These are phyloP conservation scores for Hemithea aestivaria DNA, from an alignment of 2,888 invertebrate genomes.

Conservation along the genomic window DNA sequence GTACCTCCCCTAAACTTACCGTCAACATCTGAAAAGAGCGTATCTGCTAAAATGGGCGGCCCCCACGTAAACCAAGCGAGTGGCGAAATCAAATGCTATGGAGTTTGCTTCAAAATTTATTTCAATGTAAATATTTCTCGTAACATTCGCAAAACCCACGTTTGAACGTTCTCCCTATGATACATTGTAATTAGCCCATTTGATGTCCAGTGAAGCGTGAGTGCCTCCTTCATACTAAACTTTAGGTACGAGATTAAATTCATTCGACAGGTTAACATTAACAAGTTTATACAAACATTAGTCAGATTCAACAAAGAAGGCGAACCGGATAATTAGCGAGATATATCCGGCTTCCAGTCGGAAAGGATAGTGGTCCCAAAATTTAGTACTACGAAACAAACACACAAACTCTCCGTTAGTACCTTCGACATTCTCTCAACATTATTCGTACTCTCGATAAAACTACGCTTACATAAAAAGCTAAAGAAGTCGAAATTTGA, in stretches of 20 bases:
- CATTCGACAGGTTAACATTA: slow-evolving; percentile 26
- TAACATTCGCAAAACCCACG: slow-evolving; percentile 67
- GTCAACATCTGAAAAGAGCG: slow-evolving; percentile 79
- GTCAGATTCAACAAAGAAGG: slow-evolving; percentile 21
- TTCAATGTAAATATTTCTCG: slow-evolving; percentile 64
- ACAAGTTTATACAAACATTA: slow-evolving; percentile 15
- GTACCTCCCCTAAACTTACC: slow-evolving; percentile 67
- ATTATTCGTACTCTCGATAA: slow-evolving; percentile 40
- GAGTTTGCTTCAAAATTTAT: slow-evolving; percentile 73
- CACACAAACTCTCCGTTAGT: slow-evolving; percentile 49
- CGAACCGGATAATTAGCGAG: slow-evolving; percentile 25
- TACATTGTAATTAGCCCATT: slow-evolving; percentile 40
- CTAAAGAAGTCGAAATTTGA: slow-evolving; percentile 45
- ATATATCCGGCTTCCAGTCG: slow-evolving; percentile 38
- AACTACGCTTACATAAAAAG: slow-evolving; percentile 57
- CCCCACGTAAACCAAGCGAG: slow-evolving; percentile 57
- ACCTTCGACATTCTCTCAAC: slow-evolving; percentile 37
- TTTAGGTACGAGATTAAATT: slow-evolving; percentile 44
- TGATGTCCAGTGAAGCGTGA: slow-evolving; percentile 45
- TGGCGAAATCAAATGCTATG: slow-evolving; percentile 69
- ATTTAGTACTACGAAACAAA: slow-evolving; percentile 75
- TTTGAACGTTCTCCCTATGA: slow-evolving; percentile 27
- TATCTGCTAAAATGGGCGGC: slow-evolving; percentile 62
- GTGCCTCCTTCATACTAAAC: slow-evolving; percentile 68
- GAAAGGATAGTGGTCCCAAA: slow-evolving; percentile 72